Percentiles rank a stretch among this genome's conserved stretches.
phyloP scores from a whole-genome alignment of 2,888 invertebrate species.

The Scrobipalpa atriplicella region DNA sequence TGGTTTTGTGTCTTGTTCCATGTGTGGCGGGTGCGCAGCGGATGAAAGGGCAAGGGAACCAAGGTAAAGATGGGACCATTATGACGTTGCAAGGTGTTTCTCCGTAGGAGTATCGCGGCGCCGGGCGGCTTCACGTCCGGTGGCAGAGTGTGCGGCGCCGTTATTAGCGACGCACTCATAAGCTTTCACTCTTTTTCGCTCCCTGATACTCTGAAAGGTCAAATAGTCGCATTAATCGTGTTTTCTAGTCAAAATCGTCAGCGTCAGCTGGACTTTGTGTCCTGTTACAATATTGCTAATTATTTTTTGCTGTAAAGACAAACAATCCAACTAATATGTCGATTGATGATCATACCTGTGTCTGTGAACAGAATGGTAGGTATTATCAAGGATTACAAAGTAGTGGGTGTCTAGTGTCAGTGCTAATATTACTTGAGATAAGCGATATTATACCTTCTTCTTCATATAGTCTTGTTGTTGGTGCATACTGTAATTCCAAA shows the following conservation, averaged over 20 bases:
- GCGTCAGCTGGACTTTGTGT: no score
- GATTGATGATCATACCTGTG: slow-evolving; percentile 14
- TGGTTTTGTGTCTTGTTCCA: slow-evolving; percentile 80
- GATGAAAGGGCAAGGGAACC: slow-evolving; percentile 94
- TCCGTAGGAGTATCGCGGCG: slow-evolving; percentile 61
- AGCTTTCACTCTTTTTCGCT: slow-evolving; percentile 58
- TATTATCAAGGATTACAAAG: background rate
- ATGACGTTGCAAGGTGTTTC: slow-evolving; percentile 80
- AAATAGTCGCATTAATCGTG: background rate
- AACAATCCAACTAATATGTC: background rate
- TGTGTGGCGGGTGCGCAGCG: slow-evolving; percentile 84
- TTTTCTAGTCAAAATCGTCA: background rate
- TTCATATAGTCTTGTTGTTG: background rate
- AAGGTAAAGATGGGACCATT: slow-evolving; percentile 83
- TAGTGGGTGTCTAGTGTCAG: slow-evolving; percentile 14
- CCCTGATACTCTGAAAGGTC: slow-evolving; percentile 33
- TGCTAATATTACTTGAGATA: slow-evolving; percentile 6
- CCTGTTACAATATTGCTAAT: background rate
- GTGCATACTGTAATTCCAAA: background rate
- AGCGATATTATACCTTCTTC: background rate
- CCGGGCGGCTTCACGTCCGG: slow-evolving; percentile 71
- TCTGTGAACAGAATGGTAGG: slow-evolving; percentile 17
- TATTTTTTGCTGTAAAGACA: background rate
- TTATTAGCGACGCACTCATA: slow-evolving; percentile 52
- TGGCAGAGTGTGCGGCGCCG: slow-evolving; percentile 51